Percentiles rank a stretch among this genome's conserved stretches.
Conservation (phyloP, 2,888 invertebrate species). For the Herminia tarsipennalis region DNA sequence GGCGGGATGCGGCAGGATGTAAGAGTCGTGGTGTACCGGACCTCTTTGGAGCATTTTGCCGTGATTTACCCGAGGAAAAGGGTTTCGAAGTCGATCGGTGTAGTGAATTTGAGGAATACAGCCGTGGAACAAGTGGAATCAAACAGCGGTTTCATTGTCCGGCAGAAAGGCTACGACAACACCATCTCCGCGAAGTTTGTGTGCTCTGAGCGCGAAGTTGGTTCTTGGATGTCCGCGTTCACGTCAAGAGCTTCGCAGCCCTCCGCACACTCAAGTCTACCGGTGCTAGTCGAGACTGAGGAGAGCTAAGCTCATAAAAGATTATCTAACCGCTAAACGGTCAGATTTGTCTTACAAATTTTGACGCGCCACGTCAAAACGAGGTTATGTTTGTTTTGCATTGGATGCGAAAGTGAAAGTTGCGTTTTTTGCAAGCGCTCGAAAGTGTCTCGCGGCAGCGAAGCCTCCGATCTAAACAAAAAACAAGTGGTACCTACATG, state of each 20-base stretch:
- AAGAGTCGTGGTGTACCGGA: conserved; percentile 87
- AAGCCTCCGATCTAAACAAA: conserved; percentile 45
- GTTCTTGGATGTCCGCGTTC: conserved; percentile 87
- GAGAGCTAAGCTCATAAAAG: conserved; percentile 64
- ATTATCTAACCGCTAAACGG: conserved; percentile 44
- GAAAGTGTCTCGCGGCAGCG: conserved; percentile 60
- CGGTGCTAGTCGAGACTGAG: conserved; percentile 87
- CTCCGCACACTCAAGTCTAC: conserved; percentile 81
- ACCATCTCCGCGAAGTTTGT: conserved; percentile 86
- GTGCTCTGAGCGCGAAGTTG: conserved; percentile 85
- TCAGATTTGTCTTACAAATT: conserved; percentile 57
- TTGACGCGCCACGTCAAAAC: conserved; percentile 52
- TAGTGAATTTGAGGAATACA: conserved; percentile 87
- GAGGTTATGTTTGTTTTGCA: conserved; percentile 75
- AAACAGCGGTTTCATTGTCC: conserved; percentile 83
- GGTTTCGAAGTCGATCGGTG: conserved; percentile 86
- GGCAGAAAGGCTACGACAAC: conserved; percentile 88
- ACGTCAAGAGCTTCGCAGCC: conserved; percentile 75
- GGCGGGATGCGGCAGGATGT: conserved; percentile 86
- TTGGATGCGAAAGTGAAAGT: conserved; percentile 78
- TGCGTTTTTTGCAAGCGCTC: conserved; percentile 66
- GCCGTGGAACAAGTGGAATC: conserved; percentile 79
- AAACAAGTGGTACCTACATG: conserved; percentile 39
- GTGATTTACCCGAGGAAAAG: conserved; percentile 88
- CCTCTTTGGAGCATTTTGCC: conserved; percentile 88